Percentiles rank a stretch among this genome's conserved stretches.
phyloP scores from a whole-genome alignment of 2,888 invertebrate species.

The Tortricodes alternella region DNA sequence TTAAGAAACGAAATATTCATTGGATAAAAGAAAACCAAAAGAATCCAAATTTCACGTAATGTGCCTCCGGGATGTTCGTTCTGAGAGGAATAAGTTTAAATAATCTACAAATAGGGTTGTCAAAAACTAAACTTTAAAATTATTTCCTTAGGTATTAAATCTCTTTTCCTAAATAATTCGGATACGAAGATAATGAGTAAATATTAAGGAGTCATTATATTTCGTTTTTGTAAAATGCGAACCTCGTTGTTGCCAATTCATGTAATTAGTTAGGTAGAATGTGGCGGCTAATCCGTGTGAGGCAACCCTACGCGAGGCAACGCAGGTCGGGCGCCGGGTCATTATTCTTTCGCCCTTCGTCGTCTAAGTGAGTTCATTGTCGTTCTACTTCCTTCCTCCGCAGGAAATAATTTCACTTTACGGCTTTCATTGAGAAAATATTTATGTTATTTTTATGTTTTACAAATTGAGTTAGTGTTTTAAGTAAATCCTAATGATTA shows the following conservation, averaged over 20 bases:
- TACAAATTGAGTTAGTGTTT: conserved; percentile 22
- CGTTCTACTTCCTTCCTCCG: conserved; percentile 68
- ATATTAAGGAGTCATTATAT: too few species aligned
- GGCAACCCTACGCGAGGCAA: conserved; percentile 25
- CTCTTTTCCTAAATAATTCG: too few species aligned
- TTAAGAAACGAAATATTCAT: conserved; percentile 32
- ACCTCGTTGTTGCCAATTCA: background rate
- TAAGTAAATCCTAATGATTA: background rate
- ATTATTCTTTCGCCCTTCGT: conserved; percentile 68
- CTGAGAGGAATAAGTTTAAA: conserved; percentile 66
- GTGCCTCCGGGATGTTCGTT: conserved; percentile 52
- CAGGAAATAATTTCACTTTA: conserved; percentile 69
- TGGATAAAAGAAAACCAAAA: conserved; percentile 47
- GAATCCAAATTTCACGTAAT: conserved; percentile 50
- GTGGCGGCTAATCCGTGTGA: conserved; percentile 9
- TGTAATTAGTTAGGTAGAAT: conserved; percentile 14
- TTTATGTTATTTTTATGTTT: conserved; percentile 47
- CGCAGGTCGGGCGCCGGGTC: conserved; percentile 45
- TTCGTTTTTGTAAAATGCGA: too few species aligned
- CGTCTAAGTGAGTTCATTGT: conserved; percentile 69
- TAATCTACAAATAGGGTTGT: conserved; percentile 46
- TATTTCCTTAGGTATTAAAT: too few species aligned
- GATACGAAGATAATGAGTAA: too few species aligned
- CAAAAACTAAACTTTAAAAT: background rate
- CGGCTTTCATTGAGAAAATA: conserved; percentile 58